phyloP scores from a whole-genome alignment of 1,140 invertebrate species.

The Doryteuthis pealeii region DNA sequence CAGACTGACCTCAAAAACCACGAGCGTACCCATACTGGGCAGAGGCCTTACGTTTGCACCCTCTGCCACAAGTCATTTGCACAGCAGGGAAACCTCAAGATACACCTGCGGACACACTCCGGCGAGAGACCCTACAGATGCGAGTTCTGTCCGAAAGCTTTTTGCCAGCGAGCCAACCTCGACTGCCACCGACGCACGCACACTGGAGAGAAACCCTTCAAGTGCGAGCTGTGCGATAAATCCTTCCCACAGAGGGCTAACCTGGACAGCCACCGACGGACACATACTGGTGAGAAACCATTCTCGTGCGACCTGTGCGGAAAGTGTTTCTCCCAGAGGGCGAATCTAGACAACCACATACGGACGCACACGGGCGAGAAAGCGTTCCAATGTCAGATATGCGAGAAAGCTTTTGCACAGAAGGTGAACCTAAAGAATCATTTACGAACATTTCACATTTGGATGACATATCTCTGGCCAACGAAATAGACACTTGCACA shows the following conservation, averaged over 20 bases:
- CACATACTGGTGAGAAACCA: conserved; percentile 16
- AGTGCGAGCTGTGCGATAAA: conserved; percentile 65
- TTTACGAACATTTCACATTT: not conserved
- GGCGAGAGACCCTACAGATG: conserved; percentile 54
- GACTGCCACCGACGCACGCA: conserved; percentile 88
- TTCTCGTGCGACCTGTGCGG: conserved; percentile 71
- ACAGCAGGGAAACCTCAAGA: conserved; percentile 56
- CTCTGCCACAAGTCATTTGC: conserved; percentile 84
- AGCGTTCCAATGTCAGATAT: conserved; percentile 54
- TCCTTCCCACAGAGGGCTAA: not conserved
- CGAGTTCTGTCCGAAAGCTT: not conserved
- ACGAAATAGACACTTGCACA: too few species aligned
- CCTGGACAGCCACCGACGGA: not conserved
- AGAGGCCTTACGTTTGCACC: conserved; percentile 90
- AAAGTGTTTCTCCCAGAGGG: conserved; percentile 93
- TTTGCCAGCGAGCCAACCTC: conserved; percentile 15
- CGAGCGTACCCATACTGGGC: too few species aligned
- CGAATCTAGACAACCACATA: conserved; percentile 77
- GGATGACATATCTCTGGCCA: too few species aligned
- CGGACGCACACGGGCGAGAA: conserved; percentile 69
- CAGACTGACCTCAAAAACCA: conserved; percentile 66
- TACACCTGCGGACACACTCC: conserved; percentile 41
- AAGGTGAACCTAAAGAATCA: conserved; percentile 30
- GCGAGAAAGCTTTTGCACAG: conserved; percentile 26
- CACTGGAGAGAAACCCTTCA: conserved; percentile 83